Evolutionary conservation across 2,113 vertebrate genomes (phyloP).

Genomic region (Hirundichthys speculiger): DNA sequence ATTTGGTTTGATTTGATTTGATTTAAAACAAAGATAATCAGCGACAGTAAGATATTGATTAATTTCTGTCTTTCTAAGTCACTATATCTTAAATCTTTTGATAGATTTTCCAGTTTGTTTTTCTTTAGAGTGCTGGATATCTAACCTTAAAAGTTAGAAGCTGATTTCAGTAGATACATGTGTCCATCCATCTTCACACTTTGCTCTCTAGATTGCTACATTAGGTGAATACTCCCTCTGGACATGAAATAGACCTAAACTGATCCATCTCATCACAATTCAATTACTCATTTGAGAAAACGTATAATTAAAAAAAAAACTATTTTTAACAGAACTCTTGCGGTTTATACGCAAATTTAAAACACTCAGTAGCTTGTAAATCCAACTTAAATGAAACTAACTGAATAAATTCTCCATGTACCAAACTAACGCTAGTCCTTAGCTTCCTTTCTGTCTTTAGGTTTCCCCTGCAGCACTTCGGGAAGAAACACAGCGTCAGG

Average conservation of each 20-base stretch:
- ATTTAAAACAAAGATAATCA: too few relatives aligned
- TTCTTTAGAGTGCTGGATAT: too few relatives aligned
- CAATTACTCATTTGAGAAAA: too few relatives aligned
- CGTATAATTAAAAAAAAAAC: not conserved
- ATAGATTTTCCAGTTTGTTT: too few relatives aligned
- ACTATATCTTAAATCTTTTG: too few relatives aligned
- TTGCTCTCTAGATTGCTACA: too few relatives aligned
- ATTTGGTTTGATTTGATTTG: too few relatives aligned
- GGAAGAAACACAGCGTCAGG: constrained; percentile 69
- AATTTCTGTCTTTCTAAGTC: too few relatives aligned
- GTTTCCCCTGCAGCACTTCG: constrained; percentile 74
- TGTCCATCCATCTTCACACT: too few relatives aligned
- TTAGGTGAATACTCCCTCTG: not conserved
- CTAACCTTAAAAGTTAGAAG: too few relatives aligned
- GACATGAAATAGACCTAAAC: not conserved
- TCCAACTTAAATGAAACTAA: not conserved
- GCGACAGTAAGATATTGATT: too few relatives aligned
- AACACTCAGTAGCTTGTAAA: not conserved
- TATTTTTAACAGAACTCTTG: constrained; percentile 6
- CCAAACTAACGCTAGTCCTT: constrained; percentile 22
- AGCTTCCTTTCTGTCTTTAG: constrained; percentile 47
- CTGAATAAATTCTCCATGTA: constrained; percentile 20
- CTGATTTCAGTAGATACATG: too few relatives aligned
- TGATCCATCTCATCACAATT: not conserved
- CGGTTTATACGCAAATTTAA: not conserved